Percentiles rank a stretch among this genome's conserved stretches.
Conservation (phyloP, 2,888 invertebrate species). For the Diloba caeruleocephala region DNA sequence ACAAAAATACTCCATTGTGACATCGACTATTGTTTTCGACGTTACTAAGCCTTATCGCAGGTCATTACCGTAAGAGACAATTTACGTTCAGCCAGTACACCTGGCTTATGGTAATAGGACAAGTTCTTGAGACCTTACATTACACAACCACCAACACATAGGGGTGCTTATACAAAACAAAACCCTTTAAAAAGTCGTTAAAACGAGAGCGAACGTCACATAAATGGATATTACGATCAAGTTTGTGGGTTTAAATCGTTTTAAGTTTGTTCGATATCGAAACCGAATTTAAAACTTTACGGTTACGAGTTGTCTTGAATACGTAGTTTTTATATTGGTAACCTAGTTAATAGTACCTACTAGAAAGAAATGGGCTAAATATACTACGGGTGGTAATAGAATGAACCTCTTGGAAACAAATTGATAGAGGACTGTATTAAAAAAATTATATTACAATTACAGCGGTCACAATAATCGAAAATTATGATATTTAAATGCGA, state of each 20-base stretch:
- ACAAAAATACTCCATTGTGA: too few relatives aligned
- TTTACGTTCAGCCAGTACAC: slow-evolving; percentile 10
- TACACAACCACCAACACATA: slow-evolving; percentile 11
- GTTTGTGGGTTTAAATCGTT: slow-evolving; percentile 21
- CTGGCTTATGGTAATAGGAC: slow-evolving; percentile 12
- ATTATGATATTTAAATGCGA: too few relatives aligned
- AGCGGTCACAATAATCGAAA: too few relatives aligned
- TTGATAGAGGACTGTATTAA: too few relatives aligned
- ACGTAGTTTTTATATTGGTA: not conserved
- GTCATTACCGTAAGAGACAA: slow-evolving; percentile 10
- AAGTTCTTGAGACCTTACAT: slow-evolving; percentile 17
- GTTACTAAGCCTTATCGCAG: too few relatives aligned
- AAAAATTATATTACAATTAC: too few relatives aligned
- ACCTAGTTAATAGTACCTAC: too few relatives aligned
- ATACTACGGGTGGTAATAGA: too few relatives aligned
- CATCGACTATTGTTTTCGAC: too few relatives aligned
- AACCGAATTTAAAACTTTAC: slow-evolving; percentile 19
- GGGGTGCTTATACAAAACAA: slow-evolving; percentile 28
- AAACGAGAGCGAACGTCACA: slow-evolving; percentile 13
- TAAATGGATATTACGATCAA: slow-evolving; percentile 18
- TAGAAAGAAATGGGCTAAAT: too few relatives aligned
- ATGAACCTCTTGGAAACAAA: too few relatives aligned
- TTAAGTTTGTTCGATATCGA: slow-evolving; percentile 11
- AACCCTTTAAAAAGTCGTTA: slow-evolving; percentile 26
- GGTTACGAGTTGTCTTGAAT: not conserved